Base-by-base conservation (phyloP, 2,797 vertebrate genomes). In the Liparis tanakae region DNA sequence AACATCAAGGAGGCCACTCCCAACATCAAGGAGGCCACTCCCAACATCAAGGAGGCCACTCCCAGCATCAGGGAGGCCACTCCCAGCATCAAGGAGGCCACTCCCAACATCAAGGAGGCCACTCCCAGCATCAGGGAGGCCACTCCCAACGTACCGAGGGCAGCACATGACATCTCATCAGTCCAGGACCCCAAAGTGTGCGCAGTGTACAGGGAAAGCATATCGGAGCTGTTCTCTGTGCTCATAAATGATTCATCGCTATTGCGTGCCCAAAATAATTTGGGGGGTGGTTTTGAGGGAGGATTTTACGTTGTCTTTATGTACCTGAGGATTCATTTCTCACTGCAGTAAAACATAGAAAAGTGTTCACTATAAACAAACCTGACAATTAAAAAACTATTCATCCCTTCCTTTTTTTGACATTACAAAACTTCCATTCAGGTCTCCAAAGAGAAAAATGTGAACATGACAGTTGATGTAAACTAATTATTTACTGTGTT, bases 391-490 rank as follows among this genome's bases (percentile, higher is more conserved):
- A 41, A 43, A 22, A 63, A 70, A 70, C 18, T 0, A 46, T 30
- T 34, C 3, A 13, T 36, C 8, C 50, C 36, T 67, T 15, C 41
- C 20, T 63, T 12, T 33, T 3, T 13, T 25, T 41, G 22, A 22
- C 37, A 60, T 14, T 9, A 17, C 6, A 41, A 39, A 72, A 37
- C 46, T 36, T 55, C 37, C 48, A 65, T 76, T 72, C 72, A 66
- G 43, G 20, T 80, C 76, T 81, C 70, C 62, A 72, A 79, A 87
- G 78, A 84, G 46, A 56, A 46, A 80, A 67, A 72, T 56, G 70
- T 75, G 65, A 68, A 75, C 68, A 46, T 14, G 6, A 70, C 57
- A 30, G 59, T 62, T 65, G 60, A 18, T 62, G 70, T 77, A 50
- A 81, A 76, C 55, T 5, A 58, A 20, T 58, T 72, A 7, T 81